Evolutionary conservation across 2,113 vertebrate genomes (phyloP).

Genomic region (Hippoglossus stenolepis): DNA sequence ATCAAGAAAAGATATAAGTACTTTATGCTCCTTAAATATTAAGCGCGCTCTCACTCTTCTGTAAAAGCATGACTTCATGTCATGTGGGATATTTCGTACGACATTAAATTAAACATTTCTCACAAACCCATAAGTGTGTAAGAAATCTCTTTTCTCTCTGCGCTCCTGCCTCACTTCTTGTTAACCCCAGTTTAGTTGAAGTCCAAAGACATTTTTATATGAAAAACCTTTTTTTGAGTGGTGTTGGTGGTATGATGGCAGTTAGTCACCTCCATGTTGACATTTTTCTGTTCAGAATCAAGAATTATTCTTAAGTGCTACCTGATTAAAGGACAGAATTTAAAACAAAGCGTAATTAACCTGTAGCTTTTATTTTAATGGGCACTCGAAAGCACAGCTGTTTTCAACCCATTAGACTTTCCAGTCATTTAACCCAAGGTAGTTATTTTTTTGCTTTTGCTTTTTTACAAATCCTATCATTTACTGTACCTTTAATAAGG

Average conservation of each 20-base stretch:
- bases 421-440: slow-evolving; percentile 2
- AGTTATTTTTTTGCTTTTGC: background rate
- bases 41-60: slow-evolving; percentile 35
- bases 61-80: slow-evolving; percentile 47
- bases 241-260: background rate
- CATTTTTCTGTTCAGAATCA: slow-evolving; percentile 11
- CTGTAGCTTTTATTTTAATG: slow-evolving; percentile 11
- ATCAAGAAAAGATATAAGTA: slow-evolving; percentile 66
- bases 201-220: slow-evolving; percentile 2
- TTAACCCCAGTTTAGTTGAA: slow-evolving; percentile 33
- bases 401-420: background rate
- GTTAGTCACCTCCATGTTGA: background rate
- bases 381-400: background rate
- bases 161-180: background rate
- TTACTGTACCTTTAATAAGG: background rate
- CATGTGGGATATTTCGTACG: slow-evolving; percentile 54
- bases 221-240: background rate
- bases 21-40: slow-evolving; percentile 67
- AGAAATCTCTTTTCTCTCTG: slow-evolving; percentile 22
- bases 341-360: slow-evolving; percentile 29
- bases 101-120: slow-evolving; percentile 71
- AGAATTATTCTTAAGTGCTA: slow-evolving; percentile 15
- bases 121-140: slow-evolving; percentile 35
- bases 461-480: background rate
- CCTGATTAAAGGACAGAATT: slow-evolving; percentile 28